Evolutionary conservation across 2,797 vertebrate genomes (phyloP).

Genomic region (Melanotaenia pygmaea): DNA sequence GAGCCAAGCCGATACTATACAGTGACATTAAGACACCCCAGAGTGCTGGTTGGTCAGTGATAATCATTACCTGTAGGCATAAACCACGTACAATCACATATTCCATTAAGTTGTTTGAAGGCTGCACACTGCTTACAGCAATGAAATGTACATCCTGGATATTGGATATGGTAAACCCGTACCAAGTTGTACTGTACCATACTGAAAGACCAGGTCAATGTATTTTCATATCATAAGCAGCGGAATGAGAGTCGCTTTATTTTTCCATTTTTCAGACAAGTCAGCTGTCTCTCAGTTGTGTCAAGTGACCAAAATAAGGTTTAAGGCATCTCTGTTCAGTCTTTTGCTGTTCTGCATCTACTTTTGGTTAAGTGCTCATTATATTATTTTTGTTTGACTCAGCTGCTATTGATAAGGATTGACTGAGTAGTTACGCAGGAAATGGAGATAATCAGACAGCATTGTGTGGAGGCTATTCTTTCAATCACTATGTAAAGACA

Average conservation of each 20-base stretch:
- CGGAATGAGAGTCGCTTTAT: not conserved
- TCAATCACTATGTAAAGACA: conserved; percentile 23
- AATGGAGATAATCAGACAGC: conserved; percentile 31
- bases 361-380: conserved; percentile 5
- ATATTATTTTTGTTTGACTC: conserved; percentile 21
- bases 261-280: not conserved
- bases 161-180: no score
- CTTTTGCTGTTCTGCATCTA: conserved; percentile 6
- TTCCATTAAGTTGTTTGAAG: not conserved
- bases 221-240: not conserved
- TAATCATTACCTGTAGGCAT: not conserved
- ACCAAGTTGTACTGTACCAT: not conserved
- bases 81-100: not conserved
- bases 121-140: not conserved
- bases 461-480: conserved; percentile 21
- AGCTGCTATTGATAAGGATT: conserved; percentile 20
- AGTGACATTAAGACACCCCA: no score
- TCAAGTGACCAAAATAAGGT: not conserved
- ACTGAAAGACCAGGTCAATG: not conserved
- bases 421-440: conserved; percentile 23
- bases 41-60: not conserved
- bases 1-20: no score
- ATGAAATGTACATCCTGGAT: not conserved
- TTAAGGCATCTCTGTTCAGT: not conserved
- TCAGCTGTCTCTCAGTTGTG: not conserved